Evolutionary conservation across 1,140 invertebrate species (phyloP).

Genomic region (Dendroctonus valens): DNA sequence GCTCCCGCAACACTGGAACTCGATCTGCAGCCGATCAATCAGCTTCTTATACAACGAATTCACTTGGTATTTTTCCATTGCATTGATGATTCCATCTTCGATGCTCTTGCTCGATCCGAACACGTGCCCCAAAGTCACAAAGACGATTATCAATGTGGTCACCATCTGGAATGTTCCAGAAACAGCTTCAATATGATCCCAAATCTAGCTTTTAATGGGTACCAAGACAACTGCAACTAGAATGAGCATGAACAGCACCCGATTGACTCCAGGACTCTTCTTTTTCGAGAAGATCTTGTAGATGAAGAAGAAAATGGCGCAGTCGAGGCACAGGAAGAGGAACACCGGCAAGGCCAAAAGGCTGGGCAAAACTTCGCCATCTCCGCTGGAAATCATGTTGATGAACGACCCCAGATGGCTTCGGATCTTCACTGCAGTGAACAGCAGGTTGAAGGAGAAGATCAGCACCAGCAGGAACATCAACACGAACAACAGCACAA

Average conservation of each 20-base stretch:
- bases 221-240: conserved; percentile 17
- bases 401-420: conserved; percentile 42
- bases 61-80: conserved; percentile 45
- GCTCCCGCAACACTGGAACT: conserved; percentile 49
- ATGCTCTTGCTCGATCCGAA: conserved; percentile 37
- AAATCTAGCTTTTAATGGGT: background rate
- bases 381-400: conserved; percentile 42
- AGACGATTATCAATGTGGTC: conserved; percentile 33
- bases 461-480: conserved; percentile 21
- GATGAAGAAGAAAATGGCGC: conserved; percentile 32
- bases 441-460: conserved; percentile 35
- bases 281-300: conserved; percentile 35
- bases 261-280: conserved; percentile 31
- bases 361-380: conserved; percentile 39
- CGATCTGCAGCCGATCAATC: conserved; percentile 47
- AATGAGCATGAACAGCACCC: conserved; percentile 38
- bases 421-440: conserved; percentile 37
- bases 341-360: conserved; percentile 38
- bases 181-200: background rate
- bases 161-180: conserved; percentile 11
- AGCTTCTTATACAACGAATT: conserved; percentile 42
- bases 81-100: conserved; percentile 44
- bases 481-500: conserved; percentile 19
- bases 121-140: conserved; percentile 40
- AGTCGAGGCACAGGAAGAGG: conserved; percentile 38